Conservation (phyloP, 1,140 invertebrate species). For the Drosophila sturtevanti region DNA sequence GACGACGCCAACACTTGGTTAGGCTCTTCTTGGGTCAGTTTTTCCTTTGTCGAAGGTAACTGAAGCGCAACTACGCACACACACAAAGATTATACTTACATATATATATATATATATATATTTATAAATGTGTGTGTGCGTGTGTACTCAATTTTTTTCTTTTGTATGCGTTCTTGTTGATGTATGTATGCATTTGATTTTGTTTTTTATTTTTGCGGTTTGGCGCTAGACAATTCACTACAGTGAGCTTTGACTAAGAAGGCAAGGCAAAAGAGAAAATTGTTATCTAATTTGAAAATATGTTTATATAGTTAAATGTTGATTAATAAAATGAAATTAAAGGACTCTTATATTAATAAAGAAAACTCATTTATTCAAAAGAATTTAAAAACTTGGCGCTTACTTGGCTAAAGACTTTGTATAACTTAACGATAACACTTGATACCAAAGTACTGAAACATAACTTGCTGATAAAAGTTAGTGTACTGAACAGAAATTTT, state of each 20-base stretch:
- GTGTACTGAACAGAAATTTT: too few relatives aligned
- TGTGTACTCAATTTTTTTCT: constrained; percentile 47
- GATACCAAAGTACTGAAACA: too few relatives aligned
- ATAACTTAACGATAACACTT: too few relatives aligned
- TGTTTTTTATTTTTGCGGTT: constrained; percentile 35
- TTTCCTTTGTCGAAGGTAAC: constrained; percentile 70
- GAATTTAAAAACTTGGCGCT: too few relatives aligned
- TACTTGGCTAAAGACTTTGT: too few relatives aligned
- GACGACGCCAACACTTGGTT: constrained; percentile 10
- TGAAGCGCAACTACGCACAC: constrained; percentile 60
- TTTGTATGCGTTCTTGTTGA: constrained; percentile 22
- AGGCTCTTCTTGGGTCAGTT: constrained; percentile 24
- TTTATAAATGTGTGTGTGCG: background rate
- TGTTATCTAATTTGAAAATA: background rate
- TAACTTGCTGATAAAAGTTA: too few relatives aligned
- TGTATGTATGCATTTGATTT: constrained; percentile 42
- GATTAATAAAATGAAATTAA: too few relatives aligned
- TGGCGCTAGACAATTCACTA: constrained; percentile 17
- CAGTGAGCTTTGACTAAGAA: constrained; percentile 10
- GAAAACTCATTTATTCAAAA: too few relatives aligned
- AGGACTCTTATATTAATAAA: too few relatives aligned
- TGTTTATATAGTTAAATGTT: too few relatives aligned
- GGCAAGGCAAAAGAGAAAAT: background rate
- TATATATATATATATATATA: background rate
- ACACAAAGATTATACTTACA: constrained; percentile 24